A percentile compares a stretch with the other conserved stretches of the same genome.
Conservation (phyloP, 2,113 vertebrate genomes). For the Ptilorrhoa leucosticta region DNA sequence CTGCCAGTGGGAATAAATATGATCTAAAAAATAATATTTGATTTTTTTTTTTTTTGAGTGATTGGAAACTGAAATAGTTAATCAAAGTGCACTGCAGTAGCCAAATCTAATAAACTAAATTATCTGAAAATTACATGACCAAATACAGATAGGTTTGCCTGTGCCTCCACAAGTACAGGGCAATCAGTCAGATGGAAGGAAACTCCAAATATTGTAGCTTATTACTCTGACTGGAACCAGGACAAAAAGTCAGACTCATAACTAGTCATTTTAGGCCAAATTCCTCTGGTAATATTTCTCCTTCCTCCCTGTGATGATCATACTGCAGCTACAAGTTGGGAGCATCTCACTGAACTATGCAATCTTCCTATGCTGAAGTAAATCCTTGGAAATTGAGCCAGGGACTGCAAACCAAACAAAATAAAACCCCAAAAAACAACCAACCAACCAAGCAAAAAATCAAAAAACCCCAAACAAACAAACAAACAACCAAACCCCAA, state of each 20-base stretch:
- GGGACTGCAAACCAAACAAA: background rate
- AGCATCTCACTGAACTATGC: background rate
- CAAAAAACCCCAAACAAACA: background rate
- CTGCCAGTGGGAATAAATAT: background rate
- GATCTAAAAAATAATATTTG: background rate
- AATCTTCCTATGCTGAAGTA: background rate
- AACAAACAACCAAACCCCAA: background rate
- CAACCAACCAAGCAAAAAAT: background rate
- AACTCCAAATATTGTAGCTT: background rate
- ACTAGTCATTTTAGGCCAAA: background rate
- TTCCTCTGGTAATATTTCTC: background rate
- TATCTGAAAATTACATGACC: background rate
- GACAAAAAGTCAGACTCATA: background rate
- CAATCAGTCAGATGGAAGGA: background rate
- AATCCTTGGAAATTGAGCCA: background rate
- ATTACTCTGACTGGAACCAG: background rate
- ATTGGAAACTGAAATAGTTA: background rate
- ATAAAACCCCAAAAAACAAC: background rate
- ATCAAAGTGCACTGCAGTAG: background rate
- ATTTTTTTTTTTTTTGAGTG: background rate
- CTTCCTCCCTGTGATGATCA: background rate
- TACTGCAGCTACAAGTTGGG: background rate
- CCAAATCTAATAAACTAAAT: background rate
- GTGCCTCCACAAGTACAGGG: rapidly evolving
- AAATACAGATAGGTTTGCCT: background rate